Conservation (phyloP, 2,113 vertebrate species). For the Arothron firmamentum region DNA sequence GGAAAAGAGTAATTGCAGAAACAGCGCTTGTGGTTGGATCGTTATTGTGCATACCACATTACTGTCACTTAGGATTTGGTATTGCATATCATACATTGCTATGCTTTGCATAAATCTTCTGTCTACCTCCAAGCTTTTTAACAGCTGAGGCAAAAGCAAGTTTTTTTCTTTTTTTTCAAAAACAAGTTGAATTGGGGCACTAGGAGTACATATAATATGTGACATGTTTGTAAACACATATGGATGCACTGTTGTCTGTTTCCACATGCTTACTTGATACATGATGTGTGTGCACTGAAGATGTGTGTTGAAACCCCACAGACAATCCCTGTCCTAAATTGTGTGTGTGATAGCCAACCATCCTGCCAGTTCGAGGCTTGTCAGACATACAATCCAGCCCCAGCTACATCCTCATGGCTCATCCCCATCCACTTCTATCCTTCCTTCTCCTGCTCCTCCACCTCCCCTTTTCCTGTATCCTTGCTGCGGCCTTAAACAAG, state of each 20-base stretch:
- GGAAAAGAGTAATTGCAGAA: too few species aligned
- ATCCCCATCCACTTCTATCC: conserved; percentile 16
- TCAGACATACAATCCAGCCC: conserved; percentile 66
- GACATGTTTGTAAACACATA: conserved; percentile 10
- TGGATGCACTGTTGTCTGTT: conserved; percentile 27
- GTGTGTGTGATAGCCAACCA: conserved; percentile 67
- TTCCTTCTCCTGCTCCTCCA: conserved; percentile 23
- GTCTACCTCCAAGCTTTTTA: neutral
- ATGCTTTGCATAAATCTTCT: neutral
- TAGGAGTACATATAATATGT: conserved; percentile 10
- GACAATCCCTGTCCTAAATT: conserved; percentile 55
- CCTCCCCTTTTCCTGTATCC: conserved; percentile 38
- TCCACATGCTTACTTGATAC: conserved; percentile 33
- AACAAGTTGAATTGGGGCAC: too few species aligned
- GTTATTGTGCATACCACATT: neutral
- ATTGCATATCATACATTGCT: neutral
- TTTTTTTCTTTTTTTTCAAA: too few species aligned
- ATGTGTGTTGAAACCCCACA: conserved; percentile 30
- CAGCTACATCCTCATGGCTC: conserved; percentile 30
- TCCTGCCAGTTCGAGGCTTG: conserved; percentile 69
- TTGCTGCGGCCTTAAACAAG: conserved; percentile 67
- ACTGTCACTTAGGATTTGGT: too few species aligned
- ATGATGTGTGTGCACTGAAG: conserved; percentile 28
- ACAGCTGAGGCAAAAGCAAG: neutral
- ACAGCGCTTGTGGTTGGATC: neutral